Percentiles rank a stretch among this genome's conserved stretches.
Conservation (phyloP, 2,888 invertebrate species). For the Pammene fasciana region DNA sequence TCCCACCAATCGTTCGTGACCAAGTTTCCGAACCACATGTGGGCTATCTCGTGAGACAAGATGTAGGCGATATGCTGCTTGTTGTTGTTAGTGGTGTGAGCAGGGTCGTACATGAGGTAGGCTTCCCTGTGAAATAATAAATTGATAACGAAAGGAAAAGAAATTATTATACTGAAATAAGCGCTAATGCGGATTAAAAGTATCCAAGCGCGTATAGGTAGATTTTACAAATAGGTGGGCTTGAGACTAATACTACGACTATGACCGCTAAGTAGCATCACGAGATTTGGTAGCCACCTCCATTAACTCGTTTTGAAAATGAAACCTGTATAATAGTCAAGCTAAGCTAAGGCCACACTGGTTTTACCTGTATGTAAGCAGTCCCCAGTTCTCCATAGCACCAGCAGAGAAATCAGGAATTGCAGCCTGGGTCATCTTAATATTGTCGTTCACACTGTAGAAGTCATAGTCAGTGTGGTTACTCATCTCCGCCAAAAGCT, state of each 20-base stretch:
- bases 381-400: constrained; percentile 94
- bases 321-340: too few species aligned
- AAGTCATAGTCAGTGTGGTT: constrained; percentile 81
- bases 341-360: too few species aligned
- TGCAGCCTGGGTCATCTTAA: constrained; percentile 88
- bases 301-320: too few species aligned
- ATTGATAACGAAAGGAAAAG: not conserved
- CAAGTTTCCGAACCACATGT: constrained; percentile 89
- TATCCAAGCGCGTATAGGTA: too few species aligned
- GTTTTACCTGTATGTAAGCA: constrained; percentile 88
- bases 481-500: constrained; percentile 77
- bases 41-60: constrained; percentile 88
- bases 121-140: constrained; percentile 64
- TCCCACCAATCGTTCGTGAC: constrained; percentile 87
- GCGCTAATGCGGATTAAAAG: too few species aligned
- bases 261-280: too few species aligned
- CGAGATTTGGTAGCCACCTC: too few species aligned
- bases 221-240: too few species aligned
- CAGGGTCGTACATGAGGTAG: constrained; percentile 70
- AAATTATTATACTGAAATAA: too few species aligned
- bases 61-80: constrained; percentile 83
- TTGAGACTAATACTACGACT: too few species aligned
- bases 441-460: constrained; percentile 69
- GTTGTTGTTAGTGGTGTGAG: constrained; percentile 67
- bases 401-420: constrained; percentile 90